Evolutionary conservation across 2,113 vertebrate genomes (phyloP), one percentile per base, ranked within the genome.

Genomic region (Andinoacara biseriatus): DNA sequence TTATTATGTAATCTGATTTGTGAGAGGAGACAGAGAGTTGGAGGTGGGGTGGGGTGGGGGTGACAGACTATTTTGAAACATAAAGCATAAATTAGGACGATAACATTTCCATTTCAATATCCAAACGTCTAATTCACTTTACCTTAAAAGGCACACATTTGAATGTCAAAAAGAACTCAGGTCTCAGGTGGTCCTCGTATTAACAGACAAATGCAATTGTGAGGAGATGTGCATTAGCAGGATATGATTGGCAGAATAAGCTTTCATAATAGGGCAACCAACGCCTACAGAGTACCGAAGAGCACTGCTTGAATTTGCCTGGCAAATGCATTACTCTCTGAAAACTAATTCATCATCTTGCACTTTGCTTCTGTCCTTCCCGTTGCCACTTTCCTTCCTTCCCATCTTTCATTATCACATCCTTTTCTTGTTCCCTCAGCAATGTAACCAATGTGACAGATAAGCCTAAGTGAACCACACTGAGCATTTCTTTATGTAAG

Each of bases 1-100:
- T 9, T 75, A 79, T 88, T 90, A 89, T 74, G 81, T 86, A 87
- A 90, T 88, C 59, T 76, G 82, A 90, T 91, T 79, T 85, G 78
- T 38, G 76, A 84, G 76, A 59, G 81, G 40, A 60, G 58, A 78
- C 84, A 83, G 54, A 85, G 83, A 78, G 74, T 72, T 63, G 88
- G 81, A 85, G 31, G 74, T n/a, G n/a, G n/a, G 85, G 84, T 75
- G 78, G 75, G 69, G 76, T 81, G 52, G 56, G 65, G 65, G 83
- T 76, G 82, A 76, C 74, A 81, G 40, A 69, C 80, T 38, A 76
- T 76, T 67, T 61, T 24, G 43, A 38, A 40, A 80, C 40, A 46
- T 4, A 67, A 63, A 49, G 54, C 52, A 85, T 40, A 15, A 33
- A 69, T 63, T 31, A 40, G 54, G n/a, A 86, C 1, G 1, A 24